Percentiles rank a stretch among this genome's conserved stretches.
Conservation (phyloP, 1,140 invertebrate genomes). For the Sycobia sp. region DNA sequence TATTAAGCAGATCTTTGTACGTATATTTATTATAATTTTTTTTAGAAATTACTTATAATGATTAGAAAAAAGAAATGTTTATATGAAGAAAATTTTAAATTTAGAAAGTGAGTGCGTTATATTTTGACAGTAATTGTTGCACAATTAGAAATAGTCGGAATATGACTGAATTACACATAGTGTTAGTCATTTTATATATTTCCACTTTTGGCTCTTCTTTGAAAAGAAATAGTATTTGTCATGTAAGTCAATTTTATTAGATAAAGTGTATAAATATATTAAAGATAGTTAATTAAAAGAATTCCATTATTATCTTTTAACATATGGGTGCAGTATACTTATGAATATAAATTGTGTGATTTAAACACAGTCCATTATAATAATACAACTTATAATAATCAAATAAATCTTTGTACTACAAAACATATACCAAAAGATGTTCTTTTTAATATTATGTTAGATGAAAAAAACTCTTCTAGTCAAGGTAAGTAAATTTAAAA, state of each 20-base stretch:
- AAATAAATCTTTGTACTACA: slow-evolving; percentile 20
- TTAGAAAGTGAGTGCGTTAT: background rate
- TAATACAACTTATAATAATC: background rate
- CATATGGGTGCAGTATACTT: slow-evolving; percentile 7
- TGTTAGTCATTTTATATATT: background rate
- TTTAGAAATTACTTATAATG: background rate
- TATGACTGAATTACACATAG: slow-evolving; percentile 4
- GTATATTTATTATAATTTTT: too few species aligned
- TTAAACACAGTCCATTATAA: too few species aligned
- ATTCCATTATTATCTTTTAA: background rate
- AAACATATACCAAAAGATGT: slow-evolving; percentile 30
- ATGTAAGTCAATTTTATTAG: slow-evolving; percentile 3
- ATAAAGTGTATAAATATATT: background rate
- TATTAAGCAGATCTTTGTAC: too few species aligned
- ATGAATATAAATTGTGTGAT: slow-evolving; percentile 18
- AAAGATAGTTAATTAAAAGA: too few species aligned
- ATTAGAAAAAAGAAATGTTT: slow-evolving; percentile 11
- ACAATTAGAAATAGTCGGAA: background rate
- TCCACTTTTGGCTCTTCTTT: background rate
- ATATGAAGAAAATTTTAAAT: background rate
- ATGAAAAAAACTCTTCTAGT: slow-evolving; percentile 21
- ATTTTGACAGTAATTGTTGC: background rate
- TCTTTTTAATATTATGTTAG: slow-evolving; percentile 18
- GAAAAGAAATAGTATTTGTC: slow-evolving; percentile 1
- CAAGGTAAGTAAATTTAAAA: slow-evolving; percentile 8